Base-by-base conservation (phyloP, 2,113 vertebrate genomes). In the Phalacrocorax aristotelis region DNA sequence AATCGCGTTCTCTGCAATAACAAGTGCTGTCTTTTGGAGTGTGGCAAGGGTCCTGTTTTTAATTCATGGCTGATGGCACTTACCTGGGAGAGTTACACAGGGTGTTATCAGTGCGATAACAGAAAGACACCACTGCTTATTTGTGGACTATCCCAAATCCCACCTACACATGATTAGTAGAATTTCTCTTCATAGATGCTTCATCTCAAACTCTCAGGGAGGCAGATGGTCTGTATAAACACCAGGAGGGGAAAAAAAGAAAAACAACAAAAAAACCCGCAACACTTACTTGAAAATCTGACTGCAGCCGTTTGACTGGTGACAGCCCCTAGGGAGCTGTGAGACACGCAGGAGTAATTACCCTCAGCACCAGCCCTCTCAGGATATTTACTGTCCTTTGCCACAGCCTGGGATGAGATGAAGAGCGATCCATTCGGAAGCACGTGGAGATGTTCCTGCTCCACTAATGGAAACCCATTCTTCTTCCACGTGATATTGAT, bases 401-500 rank as follows among this genome's bases (percentile, higher is more conserved):
- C 62, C 13, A 70, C 85, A 3, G 74, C 83, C 34, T 76, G 93
- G 13, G 98, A 97, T 32, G 96, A 96, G 86, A 99, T 96, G 91
- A 98, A 93, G 91, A 99, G 98, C 0, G 99, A 99, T 75, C 99
- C 99, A 27, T 99, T 99, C 14, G 98, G 98, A 54, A 99, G 97
- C 46, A 98, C 83, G 6, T 72, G 98, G 83, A 98, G 97, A 48
- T 97, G 93, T 46, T 98, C 96, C 21, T 96, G 95, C 83, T 98
- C 98, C 16, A 97, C 97, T 76, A 98, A 91, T 22, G 97, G 91
- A 69, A 98, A 95, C 29, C 99, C 99, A 42, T 99, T 98, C 96
- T 98, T 99, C 95, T 98, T 98, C 99, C 99, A 99, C 1, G 98
- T 99, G 96, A 99, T 78, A 80, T 98, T 99, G 92, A 97, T 97